These are phyloP conservation scores for Saimiri boliviensis DNA, from an alignment of 2,113 vertebrate genomes.

Conservation along the genomic window DNA sequence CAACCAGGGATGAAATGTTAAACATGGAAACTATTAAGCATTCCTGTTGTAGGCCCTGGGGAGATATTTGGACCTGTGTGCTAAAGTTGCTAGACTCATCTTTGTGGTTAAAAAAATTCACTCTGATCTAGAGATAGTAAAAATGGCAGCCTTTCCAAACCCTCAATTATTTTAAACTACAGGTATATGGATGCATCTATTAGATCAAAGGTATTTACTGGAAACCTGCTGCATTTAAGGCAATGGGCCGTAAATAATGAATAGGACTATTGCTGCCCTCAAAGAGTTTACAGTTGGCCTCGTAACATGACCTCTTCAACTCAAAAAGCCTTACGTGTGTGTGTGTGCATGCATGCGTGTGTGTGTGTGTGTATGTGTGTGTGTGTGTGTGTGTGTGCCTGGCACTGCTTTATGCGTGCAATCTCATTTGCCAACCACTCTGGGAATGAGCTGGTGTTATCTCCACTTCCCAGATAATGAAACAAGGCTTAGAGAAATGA, in stretches of 20 bases:
- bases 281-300: background rate
- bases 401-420: fast-evolving
- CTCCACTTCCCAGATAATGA: background rate
- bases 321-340: background rate
- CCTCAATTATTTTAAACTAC: background rate
- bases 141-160: background rate
- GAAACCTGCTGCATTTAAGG: background rate
- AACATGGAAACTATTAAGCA: background rate
- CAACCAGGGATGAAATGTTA: fast-evolving
- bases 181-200: background rate
- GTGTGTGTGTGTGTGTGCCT: background rate
- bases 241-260: background rate
- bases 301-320: background rate
- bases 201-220: background rate
- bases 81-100: background rate
- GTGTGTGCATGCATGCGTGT: too few species aligned
- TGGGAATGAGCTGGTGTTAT: background rate
- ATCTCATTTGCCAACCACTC: background rate
- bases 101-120: background rate
- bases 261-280: background rate
- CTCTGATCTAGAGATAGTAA: background rate
- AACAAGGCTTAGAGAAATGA: constrained; percentile 10
- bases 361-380: too few species aligned
- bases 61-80: fast-evolving
- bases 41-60: background rate